These are phyloP conservation scores for Brachypteracias leptosomus DNA, from an alignment of 2,113 vertebrate species.

Conservation along the genomic window DNA sequence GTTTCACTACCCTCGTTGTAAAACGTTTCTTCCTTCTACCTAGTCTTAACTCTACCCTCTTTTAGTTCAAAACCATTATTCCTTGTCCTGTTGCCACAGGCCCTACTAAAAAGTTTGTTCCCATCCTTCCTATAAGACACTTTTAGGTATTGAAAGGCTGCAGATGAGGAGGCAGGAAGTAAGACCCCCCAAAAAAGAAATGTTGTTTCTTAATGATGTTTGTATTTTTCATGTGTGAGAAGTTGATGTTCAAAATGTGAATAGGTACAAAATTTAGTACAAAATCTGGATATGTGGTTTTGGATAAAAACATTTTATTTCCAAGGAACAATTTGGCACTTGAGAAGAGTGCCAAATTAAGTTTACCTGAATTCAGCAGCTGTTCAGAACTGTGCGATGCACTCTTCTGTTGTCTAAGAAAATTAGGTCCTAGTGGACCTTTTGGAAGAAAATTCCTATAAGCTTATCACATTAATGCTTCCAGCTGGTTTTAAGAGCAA, in stretches of 20 bases:
- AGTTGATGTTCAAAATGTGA: not conserved
- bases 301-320: not conserved
- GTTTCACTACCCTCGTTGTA: not conserved
- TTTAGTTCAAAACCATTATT: not conserved
- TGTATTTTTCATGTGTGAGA: rapidly evolving
- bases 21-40: not conserved
- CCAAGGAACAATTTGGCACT: not conserved
- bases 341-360: not conserved
- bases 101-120: too few relatives aligned
- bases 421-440: not conserved
- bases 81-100: not conserved
- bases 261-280: not conserved
- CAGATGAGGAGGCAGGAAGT: not conserved
- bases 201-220: not conserved
- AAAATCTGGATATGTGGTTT: not conserved
- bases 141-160: too few relatives aligned
- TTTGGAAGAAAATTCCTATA: not conserved
- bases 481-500: not conserved
- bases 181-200: not conserved
- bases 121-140: too few relatives aligned
- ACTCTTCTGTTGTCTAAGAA: not conserved
- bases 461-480: not conserved
- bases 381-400: not conserved
- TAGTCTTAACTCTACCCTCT: not conserved
- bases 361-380: not conserved